phyloP scores from a whole-genome alignment of 2,888 invertebrate species.

The Caenorhabditis zanzibari region DNA sequence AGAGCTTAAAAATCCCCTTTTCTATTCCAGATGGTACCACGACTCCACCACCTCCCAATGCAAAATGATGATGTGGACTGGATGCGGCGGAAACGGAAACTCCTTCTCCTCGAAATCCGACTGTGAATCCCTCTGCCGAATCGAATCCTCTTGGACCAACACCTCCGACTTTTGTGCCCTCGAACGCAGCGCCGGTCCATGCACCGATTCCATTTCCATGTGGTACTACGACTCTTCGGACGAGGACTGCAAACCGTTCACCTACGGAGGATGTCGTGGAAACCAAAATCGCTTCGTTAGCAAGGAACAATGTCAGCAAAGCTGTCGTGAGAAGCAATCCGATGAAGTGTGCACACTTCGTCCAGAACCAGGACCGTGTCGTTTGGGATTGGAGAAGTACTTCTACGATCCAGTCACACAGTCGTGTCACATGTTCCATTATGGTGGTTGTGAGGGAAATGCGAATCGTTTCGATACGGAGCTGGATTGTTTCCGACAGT shows the following conservation, averaged over 20 bases:
- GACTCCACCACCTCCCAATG: conserved; percentile 73
- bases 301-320: conserved; percentile 62
- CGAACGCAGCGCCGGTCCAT: conserved; percentile 78
- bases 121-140: conserved; percentile 78
- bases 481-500: conserved; percentile 50
- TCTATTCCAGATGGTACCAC: conserved; percentile 77
- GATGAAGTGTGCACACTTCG: conserved; percentile 74
- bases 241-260: conserved; percentile 77
- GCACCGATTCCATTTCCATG: conserved; percentile 79
- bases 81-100: conserved; percentile 83
- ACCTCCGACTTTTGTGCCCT: conserved; percentile 55
- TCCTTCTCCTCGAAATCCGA: conserved; percentile 78
- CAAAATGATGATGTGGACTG: conserved; percentile 79
- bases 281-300: conserved; percentile 75
- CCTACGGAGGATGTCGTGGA: conserved; percentile 82
- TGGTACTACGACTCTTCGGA: conserved; percentile 77
- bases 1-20: no score
- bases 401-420: conserved; percentile 77
- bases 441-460: conserved; percentile 81
- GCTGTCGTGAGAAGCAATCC: conserved; percentile 27
- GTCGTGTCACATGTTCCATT: conserved; percentile 77
- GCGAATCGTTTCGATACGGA: conserved; percentile 68
- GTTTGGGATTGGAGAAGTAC: conserved; percentile 67
- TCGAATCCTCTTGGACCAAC: conserved; percentile 59
- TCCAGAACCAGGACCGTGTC: conserved; percentile 76